Base-by-base conservation (phyloP, 2,888 invertebrate species). In the Habrosyne pyritoides region DNA sequence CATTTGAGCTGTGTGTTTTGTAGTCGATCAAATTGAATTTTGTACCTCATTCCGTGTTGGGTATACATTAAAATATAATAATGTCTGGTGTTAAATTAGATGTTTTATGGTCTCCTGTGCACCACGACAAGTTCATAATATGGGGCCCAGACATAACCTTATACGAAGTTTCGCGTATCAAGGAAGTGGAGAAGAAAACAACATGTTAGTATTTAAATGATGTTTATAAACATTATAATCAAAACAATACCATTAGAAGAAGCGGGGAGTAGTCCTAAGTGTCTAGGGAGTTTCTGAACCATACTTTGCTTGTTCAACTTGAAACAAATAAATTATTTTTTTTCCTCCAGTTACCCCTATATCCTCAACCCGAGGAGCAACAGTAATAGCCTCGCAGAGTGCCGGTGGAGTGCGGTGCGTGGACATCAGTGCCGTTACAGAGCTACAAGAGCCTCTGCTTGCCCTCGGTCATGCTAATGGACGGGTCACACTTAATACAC, bases 401-500 rank as follows among this genome's bases (percentile, higher is more conserved):
- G 97, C 87, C 93, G 97, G 79, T 95, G 97, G 97, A 73, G 95
- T 98, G 8, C 96, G 97, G 72, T 98, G 98, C 81, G 94, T 98
- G 30, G 97, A 98, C 72, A 96, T 98, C 79, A 85, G 89, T 57
- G 97, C 97, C 71, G 97, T 97, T 22, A 94, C 95, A 54, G 93
- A 94, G 30, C 95, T 96, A 54, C 94, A 94, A 0, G 97, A 97
- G 72, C 95, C 97, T 46, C 90, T 98, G 48, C 87, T 99, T 42
- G 98, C 98, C 0, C 94, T 98, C 7, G 99, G 98, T 0, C 95
- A 98, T 77, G 95, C 96, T 0, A 98, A 96, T 91, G 98, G 99
- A n/a, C 95, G 96, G 89, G 95, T 99, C 42, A 93, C 95, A 0
- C 93, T 99, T 6, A 95, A 96, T 26, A 95, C 96, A 10, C 95